A percentile compares a stretch with the other conserved stretches of the same genome.
phyloP scores from a whole-genome alignment of 1,140 invertebrate species.

The Lucilia cuprina region DNA sequence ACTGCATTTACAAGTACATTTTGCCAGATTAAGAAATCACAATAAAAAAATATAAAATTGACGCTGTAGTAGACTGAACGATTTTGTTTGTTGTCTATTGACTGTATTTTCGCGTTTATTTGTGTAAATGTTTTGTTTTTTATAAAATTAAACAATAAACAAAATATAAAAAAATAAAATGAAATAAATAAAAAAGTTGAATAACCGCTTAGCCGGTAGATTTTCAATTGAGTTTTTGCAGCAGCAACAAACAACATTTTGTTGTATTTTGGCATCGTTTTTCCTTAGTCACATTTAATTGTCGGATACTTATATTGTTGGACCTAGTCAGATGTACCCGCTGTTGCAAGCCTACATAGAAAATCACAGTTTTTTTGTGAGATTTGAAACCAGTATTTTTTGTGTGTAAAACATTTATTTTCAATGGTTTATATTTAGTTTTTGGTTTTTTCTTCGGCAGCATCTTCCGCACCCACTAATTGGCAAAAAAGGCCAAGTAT shows the following conservation, averaged over 20 bases:
- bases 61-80: neutral
- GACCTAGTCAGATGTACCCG: neutral
- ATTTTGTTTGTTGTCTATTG: neutral
- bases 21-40: slow-evolving; percentile 25
- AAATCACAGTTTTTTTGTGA: neutral
- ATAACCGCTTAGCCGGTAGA: slow-evolving; percentile 43
- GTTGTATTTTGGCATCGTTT: neutral
- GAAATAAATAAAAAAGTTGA: slow-evolving; percentile 43
- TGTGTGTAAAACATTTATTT: neutral
- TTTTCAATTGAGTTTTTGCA: neutral
- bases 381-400: slow-evolving; percentile 6
- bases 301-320: neutral
- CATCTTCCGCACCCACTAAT: slow-evolving; percentile 32
- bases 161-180: slow-evolving; percentile 15
- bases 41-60: neutral
- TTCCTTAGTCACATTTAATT: neutral
- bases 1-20: neutral
- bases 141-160: neutral
- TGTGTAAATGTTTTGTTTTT: too few species aligned
- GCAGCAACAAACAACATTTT: neutral
- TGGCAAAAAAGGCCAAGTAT: neutral
- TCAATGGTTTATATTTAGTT: neutral
- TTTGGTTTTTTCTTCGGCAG: neutral
- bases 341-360: neutral
- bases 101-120: neutral